Base-by-base conservation (phyloP, 2,797 vertebrate genomes). In the Malacoraja senta region DNA sequence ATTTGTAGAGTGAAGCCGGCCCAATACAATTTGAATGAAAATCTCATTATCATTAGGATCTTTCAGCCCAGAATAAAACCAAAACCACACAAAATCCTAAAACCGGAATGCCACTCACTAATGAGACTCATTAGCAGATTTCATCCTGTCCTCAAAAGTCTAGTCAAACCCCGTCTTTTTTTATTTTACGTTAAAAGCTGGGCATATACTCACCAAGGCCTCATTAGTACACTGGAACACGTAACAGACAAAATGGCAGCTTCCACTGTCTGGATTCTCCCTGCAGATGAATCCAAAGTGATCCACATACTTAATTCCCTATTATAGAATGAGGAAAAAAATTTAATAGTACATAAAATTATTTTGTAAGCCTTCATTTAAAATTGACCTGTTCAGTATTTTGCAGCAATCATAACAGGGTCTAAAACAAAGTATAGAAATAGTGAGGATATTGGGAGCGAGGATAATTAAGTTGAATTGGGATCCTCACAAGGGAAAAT, bases 231-330 rank as follows among this genome's bases (percentile, higher is more conserved):
- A 99, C 94, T 98, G 98, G 95, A 99, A 99, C 93, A 99, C 97
- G 0, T 99, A 99, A 94, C 98, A 99, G 94, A 99, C 98, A 92
- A 99, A 99, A 94, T 98, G 98, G 94, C 97, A 98, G 94, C 96
- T 98, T 63, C 98, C 97, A 29, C 96, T 96, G 72, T 97, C 97
- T 29, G 97, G 97, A 0, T 97, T 96, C 94, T 99, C 99, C 94
- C 98, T 98, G 96, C 99, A 99, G 96, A 99, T 99, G 95, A 99
- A 99, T 90, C 99, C 99, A 93, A 99, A 99, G 95, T 99, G 99
- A 96, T 99, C 99, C 95, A 98, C 99, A 0, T 99, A 98, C 94
- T 96, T 96, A 95, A 99, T 99, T 94, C 99, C 99, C 99, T 99
- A 35, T 88, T 24, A 94, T 29, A 1, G 58, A 32, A 74, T 74